Base-by-base conservation (phyloP, 1,140 invertebrate species). In the Dolichoris vasculosae region DNA sequence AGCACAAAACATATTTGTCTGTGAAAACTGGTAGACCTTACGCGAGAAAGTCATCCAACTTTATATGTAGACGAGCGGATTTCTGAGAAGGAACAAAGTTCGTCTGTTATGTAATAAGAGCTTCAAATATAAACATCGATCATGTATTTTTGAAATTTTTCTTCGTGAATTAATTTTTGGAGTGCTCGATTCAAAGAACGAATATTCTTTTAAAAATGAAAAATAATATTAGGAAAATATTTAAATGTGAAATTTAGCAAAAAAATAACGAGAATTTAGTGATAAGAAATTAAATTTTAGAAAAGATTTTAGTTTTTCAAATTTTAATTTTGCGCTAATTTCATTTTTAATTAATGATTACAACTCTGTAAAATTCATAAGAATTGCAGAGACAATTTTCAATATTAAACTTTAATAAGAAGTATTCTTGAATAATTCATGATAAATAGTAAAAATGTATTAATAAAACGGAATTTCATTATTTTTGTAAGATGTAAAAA, bases 61-160 rank as follows among this genome's bases (percentile, higher is more conserved):
- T n/a, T 93, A 38, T 88, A 89, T 46, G 88, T 89, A 13, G 93
- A 94, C 87, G 87, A 89, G 85, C 90, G 90, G 43, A 89, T 87
- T 59, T 94, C 93, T 81, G 92, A 92, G 32, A 88, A 91, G 59
- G 90, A 90, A 35, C 91, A 3, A 86, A 89, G 82, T 91, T 92
- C 86, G 43, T 76, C 13, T 94, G 93, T 86, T 89, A 71, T 94
- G 93, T 86, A 86, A 87, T 13, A 90, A 90, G 51, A 89, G 87
- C 75, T 91, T 91, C 80, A 90, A 92, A 63, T 88, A 91, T 73
- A 90, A 89, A 77, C 88, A 86, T 59, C 89, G 88, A 48, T 32
- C 51, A 84, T 59, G 23, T 64, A 84, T 35, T 55, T 64, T 32
- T 38, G 46, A 46, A 80, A 38, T 63, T 32, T 67, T 67, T 32